Evolutionary conservation across 53 echinoderm and acorn worm species (phyloP), one percentile per base, ranked within the genome.

Genomic region (Temnopleurus reevesii): DNA sequence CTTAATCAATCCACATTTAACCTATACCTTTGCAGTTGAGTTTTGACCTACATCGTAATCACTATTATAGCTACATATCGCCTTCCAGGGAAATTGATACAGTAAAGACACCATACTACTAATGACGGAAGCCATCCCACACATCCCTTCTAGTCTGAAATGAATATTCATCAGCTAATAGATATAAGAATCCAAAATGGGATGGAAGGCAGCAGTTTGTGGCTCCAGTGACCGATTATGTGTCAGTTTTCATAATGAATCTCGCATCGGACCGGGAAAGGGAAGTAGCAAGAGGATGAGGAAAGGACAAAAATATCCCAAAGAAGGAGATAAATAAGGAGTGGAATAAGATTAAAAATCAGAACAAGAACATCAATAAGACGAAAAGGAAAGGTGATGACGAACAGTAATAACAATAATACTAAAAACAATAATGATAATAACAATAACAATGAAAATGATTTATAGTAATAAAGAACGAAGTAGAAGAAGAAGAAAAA

Each of bases 171-270:
- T 41, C 5, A 71, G 41, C n/a, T 71, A 18, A 36, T 36, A n/a
- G 19, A 71, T 36, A 71, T 27, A 38, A 17, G 38, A 13, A 15
- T 34, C 6, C n/a, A 19, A 65, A 33, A 34, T 7, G 0, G 65
- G 21, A 36, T 71, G 41, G 5, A 36, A 27, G 21, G 41, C 71
- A 23, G n/a, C 8, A 36, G n/a, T n/a, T 4, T 12, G 41, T 5
- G 34, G 41, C 34, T 38, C 36, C 43, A 43, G 71, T 41, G 71
- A 71, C n/a, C 36, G 71, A 71, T 71, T 65, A 71, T 12, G 41
- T 71, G 71, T 41, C 71, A 38, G 26, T 71, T 71, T 71, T 71
- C 36, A 71, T 71, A 38, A 38, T 38, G 41, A 71, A 71, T 36
- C 36, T 38, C 41, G 3, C 21, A 21, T 27, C 36, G 17, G 38